Percentiles rank a stretch among this genome's conserved stretches.
These are phyloP conservation scores for Lepidurus apus DNA, from an alignment of 1,140 invertebrate species.

Conservation along the genomic window DNA sequence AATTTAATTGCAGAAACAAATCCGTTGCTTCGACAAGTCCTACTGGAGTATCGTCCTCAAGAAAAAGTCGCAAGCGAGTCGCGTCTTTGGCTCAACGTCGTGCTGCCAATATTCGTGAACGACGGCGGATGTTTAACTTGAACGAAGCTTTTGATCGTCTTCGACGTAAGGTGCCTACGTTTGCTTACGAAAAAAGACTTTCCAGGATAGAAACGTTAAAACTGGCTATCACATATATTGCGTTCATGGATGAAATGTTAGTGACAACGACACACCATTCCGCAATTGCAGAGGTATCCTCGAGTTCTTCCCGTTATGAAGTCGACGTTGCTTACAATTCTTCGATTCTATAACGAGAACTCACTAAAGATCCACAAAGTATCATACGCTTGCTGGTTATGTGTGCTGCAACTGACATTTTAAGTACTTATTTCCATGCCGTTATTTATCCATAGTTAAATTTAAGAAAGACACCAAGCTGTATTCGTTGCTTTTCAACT, in stretches of 20 bases:
- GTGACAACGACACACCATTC: not conserved
- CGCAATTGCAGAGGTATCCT: not conserved
- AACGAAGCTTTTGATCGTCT: constrained; percentile 96
- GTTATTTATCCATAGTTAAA: no score
- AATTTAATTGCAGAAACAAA: not conserved
- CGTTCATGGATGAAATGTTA: constrained; percentile 89
- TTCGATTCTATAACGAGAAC: not conserved
- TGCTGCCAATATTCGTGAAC: constrained; percentile 89
- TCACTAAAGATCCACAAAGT: no score
- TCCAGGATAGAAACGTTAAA: constrained; percentile 96
- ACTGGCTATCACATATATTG: constrained; percentile 96
- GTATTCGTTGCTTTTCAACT: no score
- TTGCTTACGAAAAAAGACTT: constrained; percentile 95
- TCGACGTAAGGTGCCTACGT: constrained; percentile 85
- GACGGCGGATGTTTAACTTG: constrained; percentile 92
- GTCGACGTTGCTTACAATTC: not conserved
- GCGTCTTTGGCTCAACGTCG: constrained; percentile 82
- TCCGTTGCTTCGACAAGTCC: not conserved
- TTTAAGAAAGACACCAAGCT: no score
- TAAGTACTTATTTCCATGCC: no score
- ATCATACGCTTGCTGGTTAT: no score
- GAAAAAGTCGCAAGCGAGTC: constrained; percentile 77
- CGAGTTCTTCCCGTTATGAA: constrained; percentile 10
- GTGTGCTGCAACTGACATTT: no score
- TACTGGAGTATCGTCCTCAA: constrained; percentile 43